phyloP scores from a whole-genome alignment of 2,888 invertebrate species.

The Adineta ricciae region DNA sequence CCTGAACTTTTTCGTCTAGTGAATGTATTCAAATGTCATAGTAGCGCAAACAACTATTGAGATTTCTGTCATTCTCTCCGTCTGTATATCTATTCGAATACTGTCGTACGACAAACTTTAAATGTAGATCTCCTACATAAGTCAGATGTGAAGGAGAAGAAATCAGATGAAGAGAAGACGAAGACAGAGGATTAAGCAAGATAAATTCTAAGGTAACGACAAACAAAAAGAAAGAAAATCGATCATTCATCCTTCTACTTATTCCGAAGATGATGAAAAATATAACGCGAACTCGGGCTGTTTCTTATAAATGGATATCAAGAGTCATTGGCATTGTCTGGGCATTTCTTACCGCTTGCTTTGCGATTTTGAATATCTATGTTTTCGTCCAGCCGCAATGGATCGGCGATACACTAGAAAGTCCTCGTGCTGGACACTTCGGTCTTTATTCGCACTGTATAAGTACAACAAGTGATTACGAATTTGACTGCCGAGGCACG shows the following conservation, averaged over 20 bases:
- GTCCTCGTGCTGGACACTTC: constrained; percentile 77
- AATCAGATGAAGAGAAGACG: not conserved
- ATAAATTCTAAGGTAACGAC: not conserved
- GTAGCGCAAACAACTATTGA: not conserved
- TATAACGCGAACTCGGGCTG: not conserved
- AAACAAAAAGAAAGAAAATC: not conserved
- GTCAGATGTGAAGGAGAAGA: not conserved
- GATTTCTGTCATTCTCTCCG: not conserved
- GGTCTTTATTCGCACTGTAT: constrained; percentile 80
- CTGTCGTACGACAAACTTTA: not conserved
- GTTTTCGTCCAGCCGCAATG: constrained; percentile 76
- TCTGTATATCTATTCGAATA: not conserved
- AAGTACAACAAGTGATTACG: constrained; percentile 57
- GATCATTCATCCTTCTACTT: not conserved
- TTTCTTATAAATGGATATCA: constrained; percentile 37
- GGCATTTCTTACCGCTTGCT: constrained; percentile 93
- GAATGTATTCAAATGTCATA: not conserved
- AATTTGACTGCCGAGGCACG: constrained; percentile 58
- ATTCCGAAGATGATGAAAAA: not conserved
- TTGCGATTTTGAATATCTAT: constrained; percentile 84
- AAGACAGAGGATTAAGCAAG: not conserved
- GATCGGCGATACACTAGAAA: constrained; percentile 52
- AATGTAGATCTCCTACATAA: not conserved
- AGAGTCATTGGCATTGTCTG: constrained; percentile 83
- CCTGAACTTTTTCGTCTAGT: not conserved